Evolutionary conservation across 2,113 vertebrate species (phyloP).

Genomic region (Tor tambroides): DNA sequence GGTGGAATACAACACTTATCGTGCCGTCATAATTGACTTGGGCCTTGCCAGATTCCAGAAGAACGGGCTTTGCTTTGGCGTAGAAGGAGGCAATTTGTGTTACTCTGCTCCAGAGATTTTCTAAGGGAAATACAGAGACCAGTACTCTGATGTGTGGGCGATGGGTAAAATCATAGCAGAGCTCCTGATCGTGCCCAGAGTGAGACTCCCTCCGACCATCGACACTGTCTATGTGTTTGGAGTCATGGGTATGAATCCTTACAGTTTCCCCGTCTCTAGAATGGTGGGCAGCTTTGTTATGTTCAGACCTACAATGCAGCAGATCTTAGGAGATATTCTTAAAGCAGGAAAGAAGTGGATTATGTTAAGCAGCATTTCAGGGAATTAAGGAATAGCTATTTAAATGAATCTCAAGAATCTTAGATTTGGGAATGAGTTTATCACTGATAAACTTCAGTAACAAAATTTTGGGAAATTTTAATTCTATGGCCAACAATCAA

Average conservation of each 20-base stretch:
- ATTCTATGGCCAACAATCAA: too few species aligned
- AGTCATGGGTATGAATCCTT: neutral
- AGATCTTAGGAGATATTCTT: neutral
- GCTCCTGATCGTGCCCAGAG: slow-evolving; percentile 9
- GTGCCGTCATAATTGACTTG: slow-evolving; percentile 57
- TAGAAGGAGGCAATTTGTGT: slow-evolving; percentile 64
- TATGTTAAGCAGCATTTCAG: neutral
- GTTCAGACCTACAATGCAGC: neutral
- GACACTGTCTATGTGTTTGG: neutral
- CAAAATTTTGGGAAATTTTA: too few species aligned
- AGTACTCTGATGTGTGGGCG: slow-evolving; percentile 73
- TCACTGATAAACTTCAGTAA: neutral
- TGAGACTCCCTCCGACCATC: neutral
- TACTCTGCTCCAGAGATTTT: slow-evolving; percentile 73
- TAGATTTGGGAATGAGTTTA: neutral
- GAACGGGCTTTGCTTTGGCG: slow-evolving; percentile 64
- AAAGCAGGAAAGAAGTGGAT: neutral
- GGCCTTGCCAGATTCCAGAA: slow-evolving; percentile 72
- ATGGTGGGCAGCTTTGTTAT: neutral
- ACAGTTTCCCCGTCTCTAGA: neutral
- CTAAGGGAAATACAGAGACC: slow-evolving; percentile 57
- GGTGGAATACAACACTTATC: slow-evolving; percentile 65
- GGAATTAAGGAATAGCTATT: neutral
- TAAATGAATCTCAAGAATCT: neutral
- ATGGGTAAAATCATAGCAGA: slow-evolving; percentile 68